Percentiles rank a stretch among this genome's conserved stretches.
Evolutionary conservation across 2,113 vertebrate species (phyloP).

Genomic region (Xenopus tropicalis): DNA sequence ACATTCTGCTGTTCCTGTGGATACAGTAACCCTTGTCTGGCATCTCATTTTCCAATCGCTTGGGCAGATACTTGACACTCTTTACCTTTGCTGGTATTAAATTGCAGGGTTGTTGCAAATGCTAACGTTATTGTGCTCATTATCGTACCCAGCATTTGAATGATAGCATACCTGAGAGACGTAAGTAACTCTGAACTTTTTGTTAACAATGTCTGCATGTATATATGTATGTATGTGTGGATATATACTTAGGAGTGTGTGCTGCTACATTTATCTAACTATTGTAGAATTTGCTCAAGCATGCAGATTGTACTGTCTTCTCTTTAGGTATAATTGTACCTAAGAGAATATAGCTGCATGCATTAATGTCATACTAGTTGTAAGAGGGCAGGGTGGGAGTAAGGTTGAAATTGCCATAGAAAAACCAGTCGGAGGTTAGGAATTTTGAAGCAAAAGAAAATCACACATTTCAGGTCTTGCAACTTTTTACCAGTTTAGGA

Average conservation of each 20-base stretch:
- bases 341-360: slow-evolving; percentile 60
- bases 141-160: slow-evolving; percentile 47
- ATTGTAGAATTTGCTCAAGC: slow-evolving; percentile 39
- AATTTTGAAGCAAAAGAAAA: slow-evolving; percentile 16
- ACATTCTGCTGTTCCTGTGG: slow-evolving; percentile 41
- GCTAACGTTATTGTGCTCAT: slow-evolving; percentile 45
- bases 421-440: slow-evolving; percentile 14
- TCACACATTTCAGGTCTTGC: slow-evolving; percentile 29
- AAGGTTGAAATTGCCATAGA: slow-evolving; percentile 17
- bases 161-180: slow-evolving; percentile 32
- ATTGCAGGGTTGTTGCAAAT: slow-evolving; percentile 45
- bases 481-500: slow-evolving; percentile 35
- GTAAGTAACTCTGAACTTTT: slow-evolving; percentile 11
- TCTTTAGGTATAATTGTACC: slow-evolving; percentile 70
- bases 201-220: not conserved
- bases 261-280: not conserved
- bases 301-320: slow-evolving; percentile 65
- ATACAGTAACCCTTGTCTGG: slow-evolving; percentile 39
- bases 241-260: not conserved
- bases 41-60: slow-evolving; percentile 41
- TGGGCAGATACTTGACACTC: slow-evolving; percentile 44
- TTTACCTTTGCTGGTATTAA: slow-evolving; percentile 56
- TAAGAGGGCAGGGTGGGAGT: slow-evolving; percentile 53
- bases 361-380: slow-evolving; percentile 57
- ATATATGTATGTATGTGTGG: not conserved